Evolutionary conservation across 2,113 vertebrate genomes (phyloP).

Genomic region (Thunnus maccoyii): DNA sequence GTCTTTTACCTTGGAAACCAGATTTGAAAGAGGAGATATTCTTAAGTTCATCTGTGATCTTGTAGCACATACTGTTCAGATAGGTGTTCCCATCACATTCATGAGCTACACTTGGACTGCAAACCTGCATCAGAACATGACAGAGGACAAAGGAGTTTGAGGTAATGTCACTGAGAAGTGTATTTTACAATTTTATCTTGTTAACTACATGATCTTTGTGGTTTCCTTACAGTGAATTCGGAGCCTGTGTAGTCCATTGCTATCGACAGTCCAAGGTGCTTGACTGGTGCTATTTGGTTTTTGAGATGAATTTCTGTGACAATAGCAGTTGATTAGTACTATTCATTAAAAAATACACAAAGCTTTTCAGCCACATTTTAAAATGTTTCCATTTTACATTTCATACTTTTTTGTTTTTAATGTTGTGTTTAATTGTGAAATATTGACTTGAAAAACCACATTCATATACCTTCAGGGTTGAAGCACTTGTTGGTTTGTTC

Average conservation of each 20-base stretch:
- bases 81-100: constrained; percentile 86
- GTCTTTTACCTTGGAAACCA: constrained; percentile 83
- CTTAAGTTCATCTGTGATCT: constrained; percentile 64
- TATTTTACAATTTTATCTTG: neutral
- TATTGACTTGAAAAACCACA: neutral
- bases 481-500: neutral
- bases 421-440: fast-evolving
- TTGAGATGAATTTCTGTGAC: neutral
- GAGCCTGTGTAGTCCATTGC: constrained; percentile 28
- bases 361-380: neutral
- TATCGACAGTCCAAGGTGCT: constrained; percentile 72
- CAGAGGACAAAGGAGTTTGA: neutral
- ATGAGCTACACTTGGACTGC: constrained; percentile 83
- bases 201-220: neutral
- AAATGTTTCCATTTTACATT: neutral
- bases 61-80: constrained; percentile 86
- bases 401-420: neutral
- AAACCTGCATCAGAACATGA: constrained; percentile 76
- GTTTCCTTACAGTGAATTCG: constrained; percentile 66
- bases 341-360: neutral
- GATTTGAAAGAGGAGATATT: constrained; percentile 54
- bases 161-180: neutral
- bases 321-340: neutral
- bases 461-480: constrained; percentile 44
- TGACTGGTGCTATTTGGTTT: constrained; percentile 11